phyloP scores from a whole-genome alignment of 2,797 vertebrate genomes.

The Bradypodion ventrale region DNA sequence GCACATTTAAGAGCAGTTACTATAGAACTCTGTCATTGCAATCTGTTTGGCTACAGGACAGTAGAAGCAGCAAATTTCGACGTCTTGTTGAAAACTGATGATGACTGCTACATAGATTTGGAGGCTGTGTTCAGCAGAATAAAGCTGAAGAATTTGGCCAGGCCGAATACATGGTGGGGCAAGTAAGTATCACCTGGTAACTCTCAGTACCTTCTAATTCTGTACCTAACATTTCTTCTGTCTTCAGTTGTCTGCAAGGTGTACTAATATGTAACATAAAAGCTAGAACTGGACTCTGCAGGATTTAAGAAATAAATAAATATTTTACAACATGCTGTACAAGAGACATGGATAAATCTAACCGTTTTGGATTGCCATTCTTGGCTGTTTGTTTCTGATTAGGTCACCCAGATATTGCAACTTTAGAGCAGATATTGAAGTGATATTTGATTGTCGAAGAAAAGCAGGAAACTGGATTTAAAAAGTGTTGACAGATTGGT shows the following conservation, averaged over 20 bases:
- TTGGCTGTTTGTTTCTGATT: background rate
- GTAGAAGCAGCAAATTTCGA: slow-evolving; percentile 86
- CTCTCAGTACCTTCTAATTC: background rate
- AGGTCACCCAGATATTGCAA: background rate
- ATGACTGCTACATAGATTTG: slow-evolving; percentile 94
- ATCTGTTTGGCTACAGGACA: slow-evolving; percentile 79
- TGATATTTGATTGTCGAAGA: no score
- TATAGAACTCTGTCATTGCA: background rate
- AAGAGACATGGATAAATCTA: no score
- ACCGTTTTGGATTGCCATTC: background rate
- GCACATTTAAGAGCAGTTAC: background rate
- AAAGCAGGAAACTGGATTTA: no score
- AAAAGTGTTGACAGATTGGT: no score
- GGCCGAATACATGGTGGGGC: slow-evolving; percentile 94
- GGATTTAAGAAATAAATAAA: background rate
- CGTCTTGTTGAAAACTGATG: slow-evolving; percentile 94
- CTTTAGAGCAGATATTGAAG: background rate
- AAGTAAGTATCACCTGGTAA: slow-evolving; percentile 86
- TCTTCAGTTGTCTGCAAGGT: background rate
- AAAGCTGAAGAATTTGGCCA: slow-evolving; percentile 81
- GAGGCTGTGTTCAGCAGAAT: slow-evolving; percentile 90
- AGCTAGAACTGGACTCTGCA: background rate
- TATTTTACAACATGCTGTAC: background rate
- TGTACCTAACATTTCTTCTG: background rate
- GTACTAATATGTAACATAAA: background rate